Evolutionary conservation across 2,888 invertebrate genomes (phyloP), one percentile per base, ranked within the genome.

Genomic region (Orgyia antiqua): DNA sequence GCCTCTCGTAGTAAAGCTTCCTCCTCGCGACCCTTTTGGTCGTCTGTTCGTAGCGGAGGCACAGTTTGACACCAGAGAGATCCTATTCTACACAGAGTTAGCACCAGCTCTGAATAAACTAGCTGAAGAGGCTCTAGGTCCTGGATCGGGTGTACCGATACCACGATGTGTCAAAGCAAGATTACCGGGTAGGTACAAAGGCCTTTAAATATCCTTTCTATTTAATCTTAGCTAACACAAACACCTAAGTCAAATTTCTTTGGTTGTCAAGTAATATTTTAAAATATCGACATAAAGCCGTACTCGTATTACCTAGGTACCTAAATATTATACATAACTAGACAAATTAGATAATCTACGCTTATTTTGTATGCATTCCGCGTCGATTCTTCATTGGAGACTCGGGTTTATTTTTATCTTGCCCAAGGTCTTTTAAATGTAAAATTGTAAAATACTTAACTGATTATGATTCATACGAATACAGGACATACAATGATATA

Each of bases 11-110:
- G 91, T 94, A 39, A 94, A 94, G 68, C 83, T 94, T 27, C 88
- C 94, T 13, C 94, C 94, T 0, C 89, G 91, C 49, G 94, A 94
- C 66, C 93, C 93, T 0, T 94, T 93, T 70, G 93, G 92, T 39
- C 84, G 94, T 31, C 91, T 91, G 48, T 94, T 94, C 69, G 93
- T 94, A 37, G 93, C 93, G 12, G 93, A 94, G 66, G 93, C 93
- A 1, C 93, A 94, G 67, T 94, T 94, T 64, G 94, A 94, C 69
- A 89, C 93, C 3, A 86, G 94, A 38, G 94, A 94, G 76, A 94
- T 94, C 54, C 89, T 93, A 46, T 94, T 94, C 77, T 94, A 94
- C 66, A 94, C 93, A 0, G 91, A 93, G 86, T 90, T 93, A 56
- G 89, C 87, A 5, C 87, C 93, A 83, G 91, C 92, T 10, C 88